Base-by-base conservation (phyloP, 2,797 vertebrate genomes). In the Muraenolepis orangiensis region DNA sequence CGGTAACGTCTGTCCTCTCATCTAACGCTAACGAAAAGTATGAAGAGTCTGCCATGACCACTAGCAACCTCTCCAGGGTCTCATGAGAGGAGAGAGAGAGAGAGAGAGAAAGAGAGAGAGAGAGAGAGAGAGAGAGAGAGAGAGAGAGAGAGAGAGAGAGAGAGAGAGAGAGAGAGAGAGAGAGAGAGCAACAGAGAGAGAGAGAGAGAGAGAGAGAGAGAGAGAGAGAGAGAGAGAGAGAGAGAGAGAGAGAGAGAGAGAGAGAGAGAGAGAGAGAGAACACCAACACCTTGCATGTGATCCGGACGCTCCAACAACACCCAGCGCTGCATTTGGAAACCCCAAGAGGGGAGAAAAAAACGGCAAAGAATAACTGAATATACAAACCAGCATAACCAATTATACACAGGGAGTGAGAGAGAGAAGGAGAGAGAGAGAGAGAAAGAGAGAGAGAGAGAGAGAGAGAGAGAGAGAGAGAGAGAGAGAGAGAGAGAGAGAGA, bases 161-260 rank as follows among this genome's bases (percentile, higher is more conserved):
- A 61, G 51, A 20, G 57, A 61, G 20, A 40, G 38, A 40, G 18
- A 78, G 86, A 86, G 71, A 69, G 42, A 51, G 46, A 51, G 87
- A 78, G 88, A 79, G 89, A 86, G 90, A 89, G 88, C 89, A 91
- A 90, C 86, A 86, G 90, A 34, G 32, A 34, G 32, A 34, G 32
- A 34, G 32, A 34, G 32, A 34, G 32, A n/a, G n/a, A n/a, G 42
- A n/a, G 42, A 1, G 16, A 16, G 2, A 57, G 51, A 10, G n/a
- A n/a, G n/a, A n/a, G n/a, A n/a, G n/a, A n/a, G n/a, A n/a, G n/a
- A n/a, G n/a, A n/a, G n/a, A n/a, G n/a, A n/a, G n/a, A n/a, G n/a
- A n/a, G n/a, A 57, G 51, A n/a, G 51, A 57, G 20, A 23, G n/a
- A 57, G n/a, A 8, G 23, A n/a, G n/a, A n/a, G n/a, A n/a, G n/a